Evolutionary conservation across 2,113 vertebrate genomes (phyloP).

Genomic region (Emberiza fucata): DNA sequence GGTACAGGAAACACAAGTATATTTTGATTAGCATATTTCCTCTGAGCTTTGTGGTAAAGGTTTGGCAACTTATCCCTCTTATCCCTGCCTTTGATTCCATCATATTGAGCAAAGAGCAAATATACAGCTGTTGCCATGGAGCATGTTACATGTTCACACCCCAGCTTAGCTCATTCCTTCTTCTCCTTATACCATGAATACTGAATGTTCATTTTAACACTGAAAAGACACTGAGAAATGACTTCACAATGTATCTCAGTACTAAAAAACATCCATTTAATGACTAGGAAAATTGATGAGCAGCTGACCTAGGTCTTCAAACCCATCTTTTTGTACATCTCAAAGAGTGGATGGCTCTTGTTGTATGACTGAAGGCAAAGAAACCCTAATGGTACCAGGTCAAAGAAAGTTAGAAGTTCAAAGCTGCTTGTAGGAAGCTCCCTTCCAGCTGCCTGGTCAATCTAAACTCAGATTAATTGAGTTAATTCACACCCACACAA

Average conservation of each 20-base stretch:
- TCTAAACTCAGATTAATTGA: not conserved
- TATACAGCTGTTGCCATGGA: not conserved
- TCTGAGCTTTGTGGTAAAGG: not conserved
- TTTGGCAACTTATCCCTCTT: not conserved
- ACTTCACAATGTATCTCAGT: not conserved
- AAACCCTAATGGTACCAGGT: not conserved
- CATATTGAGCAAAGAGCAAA: not conserved
- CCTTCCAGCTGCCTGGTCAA: not conserved
- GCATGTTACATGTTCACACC: not conserved
- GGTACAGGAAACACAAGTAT: not conserved
- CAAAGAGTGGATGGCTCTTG: not conserved
- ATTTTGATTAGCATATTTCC: not conserved
- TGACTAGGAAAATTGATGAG: not conserved
- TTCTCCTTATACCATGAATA: not conserved
- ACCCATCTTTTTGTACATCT: not conserved
- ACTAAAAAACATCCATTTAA: not conserved
- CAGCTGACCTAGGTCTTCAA: not conserved
- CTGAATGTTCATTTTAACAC: not conserved
- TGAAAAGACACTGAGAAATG: not conserved
- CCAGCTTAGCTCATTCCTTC: not conserved
- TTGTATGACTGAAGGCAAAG: not conserved
- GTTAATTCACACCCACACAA: not conserved
- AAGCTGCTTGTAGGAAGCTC: not conserved
- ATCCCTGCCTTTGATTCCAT: not conserved
- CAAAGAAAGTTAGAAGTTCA: not conserved